phyloP scores from a whole-genome alignment of 2,888 invertebrate species.

The Noctua janthina region DNA sequence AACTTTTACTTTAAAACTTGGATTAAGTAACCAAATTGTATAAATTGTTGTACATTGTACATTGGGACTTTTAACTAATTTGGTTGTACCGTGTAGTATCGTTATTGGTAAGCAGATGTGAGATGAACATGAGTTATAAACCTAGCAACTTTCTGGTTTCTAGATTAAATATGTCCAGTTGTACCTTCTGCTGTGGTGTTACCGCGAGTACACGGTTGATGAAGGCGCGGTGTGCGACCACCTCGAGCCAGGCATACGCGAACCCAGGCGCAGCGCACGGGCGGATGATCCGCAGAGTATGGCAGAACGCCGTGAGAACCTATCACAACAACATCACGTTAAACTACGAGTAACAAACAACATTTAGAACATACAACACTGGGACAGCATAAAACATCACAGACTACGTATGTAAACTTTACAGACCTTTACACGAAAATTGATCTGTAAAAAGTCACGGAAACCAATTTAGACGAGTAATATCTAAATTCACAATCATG shows the following conservation, averaged over 20 bases:
- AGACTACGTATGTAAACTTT: constrained; percentile 16
- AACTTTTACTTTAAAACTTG: background rate
- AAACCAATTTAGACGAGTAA: constrained; percentile 27
- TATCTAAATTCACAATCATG: background rate
- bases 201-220: constrained; percentile 97
- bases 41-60: background rate
- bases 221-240: constrained; percentile 99
- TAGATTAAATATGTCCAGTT: background rate
- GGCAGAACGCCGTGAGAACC: constrained; percentile 98
- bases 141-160: background rate
- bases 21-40: background rate
- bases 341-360: background rate
- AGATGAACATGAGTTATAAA: constrained; percentile 7
- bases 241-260: constrained; percentile 99
- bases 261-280: constrained; percentile 99
- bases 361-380: constrained; percentile 8
- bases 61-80: background rate
- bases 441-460: constrained; percentile 29
- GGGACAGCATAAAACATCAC: constrained; percentile 22
- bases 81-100: background rate
- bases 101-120: constrained; percentile 14
- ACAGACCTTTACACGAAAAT: constrained; percentile 35
- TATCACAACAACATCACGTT: constrained; percentile 69
- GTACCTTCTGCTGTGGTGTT: constrained; percentile 96
- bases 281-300: constrained; percentile 97